phyloP scores from a whole-genome alignment of 2,113 vertebrate genomes.

The Trogon surrucura region DNA sequence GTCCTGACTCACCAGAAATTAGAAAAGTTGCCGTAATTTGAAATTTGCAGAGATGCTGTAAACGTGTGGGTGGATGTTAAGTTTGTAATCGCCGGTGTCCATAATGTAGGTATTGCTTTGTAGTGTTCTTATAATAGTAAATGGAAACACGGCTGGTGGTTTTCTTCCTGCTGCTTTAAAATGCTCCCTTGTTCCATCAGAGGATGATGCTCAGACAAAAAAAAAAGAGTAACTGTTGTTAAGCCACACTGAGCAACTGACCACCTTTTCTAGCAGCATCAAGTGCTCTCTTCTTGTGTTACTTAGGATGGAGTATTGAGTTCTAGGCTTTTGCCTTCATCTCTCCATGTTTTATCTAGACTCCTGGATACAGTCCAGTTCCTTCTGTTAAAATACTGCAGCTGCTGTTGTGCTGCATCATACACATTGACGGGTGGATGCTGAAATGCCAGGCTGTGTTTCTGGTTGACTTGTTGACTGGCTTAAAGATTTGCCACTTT shows the following conservation, averaged over 20 bases:
- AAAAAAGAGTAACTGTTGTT: background rate
- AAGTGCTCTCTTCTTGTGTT: background rate
- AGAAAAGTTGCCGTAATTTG: background rate
- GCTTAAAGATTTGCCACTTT: background rate
- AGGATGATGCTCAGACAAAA: background rate
- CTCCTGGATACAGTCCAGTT: constrained; percentile 20
- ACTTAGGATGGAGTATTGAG: background rate
- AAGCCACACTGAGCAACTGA: background rate
- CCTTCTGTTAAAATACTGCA: constrained; percentile 1
- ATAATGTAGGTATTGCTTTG: background rate
- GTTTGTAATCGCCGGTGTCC: background rate
- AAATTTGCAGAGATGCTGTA: background rate
- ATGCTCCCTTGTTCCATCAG: accelerated
- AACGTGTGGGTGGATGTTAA: background rate
- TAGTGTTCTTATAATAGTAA: background rate
- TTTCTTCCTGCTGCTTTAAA: constrained; percentile 1
- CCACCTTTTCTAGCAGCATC: background rate
- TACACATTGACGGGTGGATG: background rate
- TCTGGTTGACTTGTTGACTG: constrained; percentile 2
- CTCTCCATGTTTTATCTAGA: background rate
- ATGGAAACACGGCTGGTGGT: background rate
- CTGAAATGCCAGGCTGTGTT: constrained; percentile 21
- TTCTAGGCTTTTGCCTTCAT: background rate
- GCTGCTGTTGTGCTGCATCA: background rate
- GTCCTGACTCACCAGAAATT: background rate